Percentiles rank a stretch among this genome's conserved stretches.
phyloP scores from a whole-genome alignment of 2,113 vertebrate species.

The Notechis scutatus region DNA sequence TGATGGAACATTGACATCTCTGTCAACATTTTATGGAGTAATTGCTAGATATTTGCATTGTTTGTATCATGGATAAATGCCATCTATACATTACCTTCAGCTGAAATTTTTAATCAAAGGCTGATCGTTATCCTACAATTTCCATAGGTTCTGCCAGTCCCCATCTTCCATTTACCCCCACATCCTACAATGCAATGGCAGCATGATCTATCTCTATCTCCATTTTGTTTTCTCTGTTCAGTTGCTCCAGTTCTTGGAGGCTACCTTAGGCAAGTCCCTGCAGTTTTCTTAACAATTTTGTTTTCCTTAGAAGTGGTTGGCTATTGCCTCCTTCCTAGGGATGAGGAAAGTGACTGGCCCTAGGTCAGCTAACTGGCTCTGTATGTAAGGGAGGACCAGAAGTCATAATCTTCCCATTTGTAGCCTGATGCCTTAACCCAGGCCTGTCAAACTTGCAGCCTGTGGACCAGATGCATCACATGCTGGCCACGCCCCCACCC shows the following conservation, averaged over 20 bases:
- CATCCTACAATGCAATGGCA: background rate
- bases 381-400: background rate
- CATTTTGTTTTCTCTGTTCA: background rate
- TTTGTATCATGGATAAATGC: background rate
- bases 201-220: background rate
- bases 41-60: background rate
- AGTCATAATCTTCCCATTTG: background rate
- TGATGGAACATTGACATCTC: background rate
- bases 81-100: background rate
- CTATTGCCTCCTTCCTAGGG: background rate
- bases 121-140: background rate
- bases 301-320: background rate
- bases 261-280: background rate
- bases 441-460: too few relatives aligned
- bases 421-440: background rate
- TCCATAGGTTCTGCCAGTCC: background rate
- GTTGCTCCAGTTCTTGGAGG: background rate
- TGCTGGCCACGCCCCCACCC: too few relatives aligned
- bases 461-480: too few relatives aligned
- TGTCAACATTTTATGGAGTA: background rate
- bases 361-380: background rate
- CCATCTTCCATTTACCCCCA: background rate
- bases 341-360: background rate
- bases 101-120: background rate
- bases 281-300: background rate